Base-by-base conservation (phyloP, 2,113 vertebrate genomes). In the Pionites leucogaster region DNA sequence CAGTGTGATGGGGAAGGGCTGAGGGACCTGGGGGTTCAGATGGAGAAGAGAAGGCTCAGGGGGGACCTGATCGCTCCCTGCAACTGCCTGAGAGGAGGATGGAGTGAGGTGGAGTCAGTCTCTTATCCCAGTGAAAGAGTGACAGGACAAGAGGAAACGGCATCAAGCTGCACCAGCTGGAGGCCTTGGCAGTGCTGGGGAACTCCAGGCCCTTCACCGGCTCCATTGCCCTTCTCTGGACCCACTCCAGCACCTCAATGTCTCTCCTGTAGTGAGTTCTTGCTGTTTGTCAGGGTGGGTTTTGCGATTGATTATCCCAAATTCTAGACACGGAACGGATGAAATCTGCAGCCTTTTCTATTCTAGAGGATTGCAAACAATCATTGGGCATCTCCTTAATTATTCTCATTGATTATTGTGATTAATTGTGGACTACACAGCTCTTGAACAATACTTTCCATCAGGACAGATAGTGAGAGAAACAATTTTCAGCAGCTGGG, bases 271-370 rank as follows among this genome's bases (percentile, higher is more conserved):
- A 35, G 57, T 35, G 57, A 59, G 33, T 35, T 59, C 57, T 59
- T 71, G 81, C 24, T 78, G 10, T 50, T 62, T 50, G 8, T 52
- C 5, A 3, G 0, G 0, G 33, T 2, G 15, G 7, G 2, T 42
- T 95, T 80, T 25, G 15, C 27, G 53, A 24, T 74, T 44, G 7
- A 46, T 59, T 52, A 4, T 93, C 31, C 63, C 82, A 31, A 82
- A 79, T 46, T 82, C 35, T 75, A 37, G 59, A 20, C 13, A 7
- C 0, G 1, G 70, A 88, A 42, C 35, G 71, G 70, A 47, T 22
- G 33, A 33, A 4, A 2, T 60, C 44, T 65, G n/a, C 57, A 41
- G 24, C 28, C 46, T 78, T 44, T 44, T 44, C 23, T 79, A 2
- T 44, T 84, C 84, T 28, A 75, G 79, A 82, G 46, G n/a, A 72